These are phyloP conservation scores for Sturmia bella DNA, from an alignment of 2,888 invertebrate species.

Conservation along the genomic window DNA sequence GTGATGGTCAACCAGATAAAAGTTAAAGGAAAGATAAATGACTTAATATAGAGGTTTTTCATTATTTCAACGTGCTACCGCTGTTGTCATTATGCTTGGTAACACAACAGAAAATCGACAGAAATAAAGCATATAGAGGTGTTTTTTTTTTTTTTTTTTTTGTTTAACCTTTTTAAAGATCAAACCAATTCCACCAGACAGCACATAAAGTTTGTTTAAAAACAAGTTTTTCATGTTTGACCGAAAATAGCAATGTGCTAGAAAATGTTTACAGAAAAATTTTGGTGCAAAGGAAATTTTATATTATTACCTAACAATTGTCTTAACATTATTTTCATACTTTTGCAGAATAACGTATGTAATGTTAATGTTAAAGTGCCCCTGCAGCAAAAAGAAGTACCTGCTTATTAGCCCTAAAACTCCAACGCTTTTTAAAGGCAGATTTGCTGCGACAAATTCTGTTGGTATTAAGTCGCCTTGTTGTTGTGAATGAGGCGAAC, in stretches of 20 bases:
- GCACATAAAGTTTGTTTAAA: conserved; percentile 28
- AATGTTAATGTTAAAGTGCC: no score
- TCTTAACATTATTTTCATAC: no score
- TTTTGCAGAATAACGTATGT: no score
- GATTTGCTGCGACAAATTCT: no score
- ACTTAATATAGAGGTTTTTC: conserved; percentile 39
- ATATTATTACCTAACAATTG: no score
- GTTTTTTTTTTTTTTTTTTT: conserved; percentile 22
- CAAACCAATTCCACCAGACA: conserved; percentile 45
- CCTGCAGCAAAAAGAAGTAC: no score
- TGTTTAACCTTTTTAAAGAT: conserved; percentile 58
- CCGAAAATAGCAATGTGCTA: not conserved
- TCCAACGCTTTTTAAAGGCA: no score
- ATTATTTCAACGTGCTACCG: conserved; percentile 11
- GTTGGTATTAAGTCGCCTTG: no score
- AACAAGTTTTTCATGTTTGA: conserved; percentile 19
- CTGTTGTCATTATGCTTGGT: conserved; percentile 33
- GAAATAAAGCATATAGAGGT: not conserved
- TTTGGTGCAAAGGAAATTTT: no score
- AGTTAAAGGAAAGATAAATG: conserved; percentile 60
- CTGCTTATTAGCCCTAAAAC: no score
- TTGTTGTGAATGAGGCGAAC: no score
- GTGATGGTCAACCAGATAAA: conserved; percentile 66
- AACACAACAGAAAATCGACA: conserved; percentile 8
- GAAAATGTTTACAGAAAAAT: no score